Evolutionary conservation across 2,113 vertebrate genomes (phyloP).

Genomic region (Gallinago paraguaiae): DNA sequence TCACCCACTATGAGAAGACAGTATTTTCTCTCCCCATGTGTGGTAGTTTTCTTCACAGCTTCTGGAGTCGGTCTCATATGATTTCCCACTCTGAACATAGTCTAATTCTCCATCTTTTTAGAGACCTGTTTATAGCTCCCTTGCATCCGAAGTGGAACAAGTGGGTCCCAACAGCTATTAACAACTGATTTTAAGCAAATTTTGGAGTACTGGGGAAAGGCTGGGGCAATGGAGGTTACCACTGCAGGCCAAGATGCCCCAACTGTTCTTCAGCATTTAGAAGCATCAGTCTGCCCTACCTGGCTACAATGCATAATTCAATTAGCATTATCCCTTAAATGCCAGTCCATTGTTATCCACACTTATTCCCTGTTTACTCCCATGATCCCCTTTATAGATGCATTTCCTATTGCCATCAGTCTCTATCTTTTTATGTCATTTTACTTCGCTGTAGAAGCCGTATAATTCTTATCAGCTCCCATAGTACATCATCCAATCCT

Average conservation of each 20-base stretch:
- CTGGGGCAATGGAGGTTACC: neutral
- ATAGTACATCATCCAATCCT: slow-evolving; percentile 14
- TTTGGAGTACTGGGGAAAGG: neutral
- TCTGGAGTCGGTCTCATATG: neutral
- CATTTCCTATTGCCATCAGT: slow-evolving; percentile 63
- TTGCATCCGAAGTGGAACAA: neutral
- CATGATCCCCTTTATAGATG: slow-evolving; percentile 40
- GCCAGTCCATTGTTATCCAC: slow-evolving; percentile 45
- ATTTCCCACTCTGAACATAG: neutral
- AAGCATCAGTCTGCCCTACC: slow-evolving; percentile 38
- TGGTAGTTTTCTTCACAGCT: neutral
- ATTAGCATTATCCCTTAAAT: slow-evolving; percentile 68
- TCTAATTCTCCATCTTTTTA: neutral
- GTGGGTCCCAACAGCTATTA: neutral
- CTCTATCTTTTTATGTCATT: slow-evolving; percentile 68
- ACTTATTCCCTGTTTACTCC: slow-evolving; percentile 63
- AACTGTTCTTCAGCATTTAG: slow-evolving; percentile 30
- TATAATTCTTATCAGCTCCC: slow-evolving; percentile 69
- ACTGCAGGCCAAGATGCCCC: slow-evolving; percentile 6
- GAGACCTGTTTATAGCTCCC: neutral
- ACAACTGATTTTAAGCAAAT: neutral
- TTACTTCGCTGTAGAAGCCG: slow-evolving; percentile 31
- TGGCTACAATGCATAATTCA: slow-evolving; percentile 63
- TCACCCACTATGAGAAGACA: neutral
- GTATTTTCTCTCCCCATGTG: neutral